Conservation (phyloP, 2,888 invertebrate genomes). For the Melieria crassipennis region DNA sequence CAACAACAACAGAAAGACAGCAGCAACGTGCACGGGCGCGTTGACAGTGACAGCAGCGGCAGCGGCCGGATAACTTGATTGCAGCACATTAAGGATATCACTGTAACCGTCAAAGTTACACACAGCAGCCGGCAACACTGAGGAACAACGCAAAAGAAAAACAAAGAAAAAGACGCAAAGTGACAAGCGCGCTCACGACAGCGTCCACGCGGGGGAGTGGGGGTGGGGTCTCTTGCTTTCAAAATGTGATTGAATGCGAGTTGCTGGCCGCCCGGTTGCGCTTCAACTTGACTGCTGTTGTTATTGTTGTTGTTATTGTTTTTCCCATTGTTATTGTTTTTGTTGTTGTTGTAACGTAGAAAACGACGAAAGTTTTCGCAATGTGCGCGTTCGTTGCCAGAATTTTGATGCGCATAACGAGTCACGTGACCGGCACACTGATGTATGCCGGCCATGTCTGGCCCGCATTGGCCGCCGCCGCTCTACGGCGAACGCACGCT, state of each 20-base stretch:
- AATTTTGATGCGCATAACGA: constrained; percentile 47
- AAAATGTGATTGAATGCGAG: constrained; percentile 8
- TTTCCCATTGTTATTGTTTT: background rate
- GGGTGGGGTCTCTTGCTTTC: too few species aligned
- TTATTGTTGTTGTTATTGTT: background rate
- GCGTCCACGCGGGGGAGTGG: too few species aligned
- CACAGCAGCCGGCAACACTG: background rate
- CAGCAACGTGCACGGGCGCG: constrained; percentile 1
- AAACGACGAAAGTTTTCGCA: constrained; percentile 2
- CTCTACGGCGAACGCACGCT: too few species aligned
- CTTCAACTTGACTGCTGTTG: background rate
- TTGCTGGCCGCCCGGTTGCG: background rate
- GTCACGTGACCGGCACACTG: constrained; percentile 44
- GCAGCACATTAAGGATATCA: constrained; percentile 33
- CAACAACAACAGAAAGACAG: background rate
- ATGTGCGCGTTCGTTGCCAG: constrained; percentile 32
- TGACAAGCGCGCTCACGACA: background rate
- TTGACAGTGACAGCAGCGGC: background rate
- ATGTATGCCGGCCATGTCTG: background rate
- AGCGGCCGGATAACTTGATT: constrained; percentile 25
- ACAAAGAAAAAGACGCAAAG: background rate
- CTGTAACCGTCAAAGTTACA: constrained; percentile 18
- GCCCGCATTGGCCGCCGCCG: too few species aligned
- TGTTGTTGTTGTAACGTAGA: constrained; percentile 2
- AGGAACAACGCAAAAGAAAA: background rate